Base-by-base conservation (phyloP, 2,888 invertebrate genomes). In the Clunio marinus region DNA sequence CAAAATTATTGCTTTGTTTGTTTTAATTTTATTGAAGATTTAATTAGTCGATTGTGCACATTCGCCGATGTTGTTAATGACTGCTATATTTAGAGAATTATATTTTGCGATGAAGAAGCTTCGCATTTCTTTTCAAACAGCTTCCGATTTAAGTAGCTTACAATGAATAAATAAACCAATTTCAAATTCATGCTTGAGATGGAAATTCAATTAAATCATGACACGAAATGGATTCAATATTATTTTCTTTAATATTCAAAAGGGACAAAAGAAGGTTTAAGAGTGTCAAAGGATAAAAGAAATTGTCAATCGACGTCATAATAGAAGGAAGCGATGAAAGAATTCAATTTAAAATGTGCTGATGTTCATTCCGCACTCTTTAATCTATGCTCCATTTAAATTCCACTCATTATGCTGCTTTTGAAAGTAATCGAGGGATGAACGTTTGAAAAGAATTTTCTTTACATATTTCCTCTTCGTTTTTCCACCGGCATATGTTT, bases 1-100 rank as follows among this genome's bases (percentile, higher is more conserved):
- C 17, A 51, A 51, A 51, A 22, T 13, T n/a, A n/a, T n/a, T n/a
- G n/a, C n/a, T n/a, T 51, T 51, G 17, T 51, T 51, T 51, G 17
- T n/a, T 17, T 51, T 22, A 2, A 2, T 51, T 17, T 51, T 51
- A 51, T 51, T 2, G 3, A 17, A 7, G 10, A 3, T 22, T 51
- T 51, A 51, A 51, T 51, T 22, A 22, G 20, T 17, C 20, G n/a
- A n/a, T n/a, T 22, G 13, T 51, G 17, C 51, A 22, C 51, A 22
- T 22, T n/a, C 7, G 20, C 22, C 8, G 51, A 51, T 22, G n/a
- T 51, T 17, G 20, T 22, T 51, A 51, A 51, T 22, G 51, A 51
- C 51, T 51, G 4, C 3, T 7, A 15, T 15, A 51, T 51, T 22
- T 22, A 51, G 5, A 22, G n/a, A n/a, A 51, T 17, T 32, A 8